Evolutionary conservation across 2,113 vertebrate species (phyloP).

Genomic region (Nannobrachium achirus): DNA sequence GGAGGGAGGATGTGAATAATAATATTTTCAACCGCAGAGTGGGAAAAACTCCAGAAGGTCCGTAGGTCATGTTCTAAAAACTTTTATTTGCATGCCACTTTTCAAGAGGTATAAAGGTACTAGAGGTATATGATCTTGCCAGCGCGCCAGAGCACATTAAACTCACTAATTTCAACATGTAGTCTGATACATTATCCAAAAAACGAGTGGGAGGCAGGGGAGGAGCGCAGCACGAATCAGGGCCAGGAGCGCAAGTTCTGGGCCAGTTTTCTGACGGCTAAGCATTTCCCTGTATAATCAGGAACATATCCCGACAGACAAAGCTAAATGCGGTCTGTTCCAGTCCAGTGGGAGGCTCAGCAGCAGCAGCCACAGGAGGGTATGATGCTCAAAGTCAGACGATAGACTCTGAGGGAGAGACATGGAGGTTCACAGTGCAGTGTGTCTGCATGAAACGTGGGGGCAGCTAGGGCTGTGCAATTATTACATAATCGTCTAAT

Average conservation of each 20-base stretch:
- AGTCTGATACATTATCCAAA: no score
- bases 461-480: no score
- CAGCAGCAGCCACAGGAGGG: slow-evolving; percentile 3
- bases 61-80: no score
- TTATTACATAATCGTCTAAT: no score
- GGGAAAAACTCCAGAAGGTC: no score
- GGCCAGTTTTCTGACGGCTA: slow-evolving; percentile 35
- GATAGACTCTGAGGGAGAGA: slow-evolving; percentile 5
- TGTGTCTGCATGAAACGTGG: neutral
- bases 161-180: no score
- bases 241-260: slow-evolving; percentile 15
- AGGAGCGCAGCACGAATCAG: neutral
- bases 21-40: no score
- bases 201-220: neutral
- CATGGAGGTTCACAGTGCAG: neutral
- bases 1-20: no score
- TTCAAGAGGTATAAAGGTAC: no score
- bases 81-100: no score
- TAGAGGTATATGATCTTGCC: no score
- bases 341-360: slow-evolving; percentile 12
- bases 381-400: slow-evolving; percentile 12
- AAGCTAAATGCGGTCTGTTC: slow-evolving; percentile 20
- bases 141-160: no score
- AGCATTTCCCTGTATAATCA: slow-evolving; percentile 25
- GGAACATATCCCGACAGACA: neutral